Evolutionary conservation across 1,140 invertebrate genomes (phyloP).

Genomic region (Sitophilus oryzae): DNA sequence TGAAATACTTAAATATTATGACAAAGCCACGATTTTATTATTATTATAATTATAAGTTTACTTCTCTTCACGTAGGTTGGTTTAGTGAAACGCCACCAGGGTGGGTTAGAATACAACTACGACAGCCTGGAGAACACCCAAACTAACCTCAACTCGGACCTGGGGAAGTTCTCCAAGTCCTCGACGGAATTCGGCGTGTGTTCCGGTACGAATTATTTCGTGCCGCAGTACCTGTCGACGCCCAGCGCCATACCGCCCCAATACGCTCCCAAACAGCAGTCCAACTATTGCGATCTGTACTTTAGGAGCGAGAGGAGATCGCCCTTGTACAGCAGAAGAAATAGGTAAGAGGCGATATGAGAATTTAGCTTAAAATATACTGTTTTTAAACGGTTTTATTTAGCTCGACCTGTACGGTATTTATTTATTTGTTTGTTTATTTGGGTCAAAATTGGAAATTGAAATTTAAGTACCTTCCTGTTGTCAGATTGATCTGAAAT

Average conservation of each 20-base stretch:
- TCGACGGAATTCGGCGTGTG: slow-evolving; percentile 25
- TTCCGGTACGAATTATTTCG: slow-evolving; percentile 30
- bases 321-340: slow-evolving; percentile 27
- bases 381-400: too few relatives aligned
- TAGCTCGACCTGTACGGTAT: too few relatives aligned
- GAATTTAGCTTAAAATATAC: not conserved
- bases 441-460: too few relatives aligned
- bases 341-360: slow-evolving; percentile 12
- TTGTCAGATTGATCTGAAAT: too few relatives aligned
- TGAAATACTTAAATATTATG: too few relatives aligned
- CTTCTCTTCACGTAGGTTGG: slow-evolving; percentile 28
- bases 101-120: slow-evolving; percentile 32
- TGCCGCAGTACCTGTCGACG: slow-evolving; percentile 30
- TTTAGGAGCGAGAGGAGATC: slow-evolving; percentile 21
- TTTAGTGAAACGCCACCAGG: slow-evolving; percentile 32
- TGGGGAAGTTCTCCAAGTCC: slow-evolving; percentile 17
- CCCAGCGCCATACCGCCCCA: slow-evolving; percentile 35
- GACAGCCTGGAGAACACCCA: slow-evolving; percentile 25
- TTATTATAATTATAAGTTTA: not conserved
- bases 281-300: slow-evolving; percentile 32
- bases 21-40: too few relatives aligned
- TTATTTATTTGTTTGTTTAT: too few relatives aligned
- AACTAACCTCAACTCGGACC: slow-evolving; percentile 18
- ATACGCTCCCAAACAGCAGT: slow-evolving; percentile 32
- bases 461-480: too few relatives aligned